Conservation (phyloP, 2,113 vertebrate genomes). For the Cariama cristata region DNA sequence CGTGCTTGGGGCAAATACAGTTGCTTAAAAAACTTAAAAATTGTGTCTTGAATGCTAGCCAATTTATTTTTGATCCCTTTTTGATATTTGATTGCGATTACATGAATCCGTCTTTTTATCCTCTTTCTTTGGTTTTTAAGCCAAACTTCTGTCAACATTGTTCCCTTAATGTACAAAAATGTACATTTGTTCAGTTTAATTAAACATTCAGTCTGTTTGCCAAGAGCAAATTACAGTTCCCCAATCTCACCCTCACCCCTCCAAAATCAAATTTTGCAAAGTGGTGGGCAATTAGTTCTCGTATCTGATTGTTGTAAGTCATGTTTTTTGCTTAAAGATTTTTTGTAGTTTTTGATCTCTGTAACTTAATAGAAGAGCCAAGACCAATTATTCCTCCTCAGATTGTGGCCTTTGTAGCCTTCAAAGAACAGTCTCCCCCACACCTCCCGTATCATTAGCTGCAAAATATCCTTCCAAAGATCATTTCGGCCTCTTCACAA, state of each 20-base stretch:
- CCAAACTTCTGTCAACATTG: conserved; percentile 55
- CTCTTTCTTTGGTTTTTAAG: conserved; percentile 28
- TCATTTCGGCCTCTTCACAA: conserved; percentile 44
- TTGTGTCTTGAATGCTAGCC: neutral
- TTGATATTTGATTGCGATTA: conserved; percentile 63
- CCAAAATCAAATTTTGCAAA: conserved; percentile 52
- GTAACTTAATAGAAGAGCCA: conserved; percentile 36
- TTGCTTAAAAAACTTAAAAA: conserved; percentile 31
- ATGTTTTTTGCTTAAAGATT: conserved; percentile 35
- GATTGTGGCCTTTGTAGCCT: conserved; percentile 43
- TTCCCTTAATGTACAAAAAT: conserved; percentile 55
- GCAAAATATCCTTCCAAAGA: conserved; percentile 38
- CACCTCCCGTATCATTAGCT: conserved; percentile 44
- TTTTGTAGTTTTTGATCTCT: conserved; percentile 31
- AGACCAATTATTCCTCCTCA: conserved; percentile 55
- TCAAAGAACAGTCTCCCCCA: conserved; percentile 38
- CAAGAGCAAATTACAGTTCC: conserved; percentile 57
- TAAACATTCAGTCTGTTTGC: conserved; percentile 58
- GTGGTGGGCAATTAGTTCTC: conserved; percentile 45
- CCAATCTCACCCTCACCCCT: conserved; percentile 30
- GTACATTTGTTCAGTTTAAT: conserved; percentile 68
- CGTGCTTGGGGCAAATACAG: neutral
- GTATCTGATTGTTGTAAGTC: conserved; percentile 12
- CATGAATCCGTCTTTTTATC: conserved; percentile 25
- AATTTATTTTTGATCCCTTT: conserved; percentile 58